Evolutionary conservation across 2,888 invertebrate genomes (phyloP), one percentile per base, ranked within the genome.

Genomic region (Monopis laevigella): DNA sequence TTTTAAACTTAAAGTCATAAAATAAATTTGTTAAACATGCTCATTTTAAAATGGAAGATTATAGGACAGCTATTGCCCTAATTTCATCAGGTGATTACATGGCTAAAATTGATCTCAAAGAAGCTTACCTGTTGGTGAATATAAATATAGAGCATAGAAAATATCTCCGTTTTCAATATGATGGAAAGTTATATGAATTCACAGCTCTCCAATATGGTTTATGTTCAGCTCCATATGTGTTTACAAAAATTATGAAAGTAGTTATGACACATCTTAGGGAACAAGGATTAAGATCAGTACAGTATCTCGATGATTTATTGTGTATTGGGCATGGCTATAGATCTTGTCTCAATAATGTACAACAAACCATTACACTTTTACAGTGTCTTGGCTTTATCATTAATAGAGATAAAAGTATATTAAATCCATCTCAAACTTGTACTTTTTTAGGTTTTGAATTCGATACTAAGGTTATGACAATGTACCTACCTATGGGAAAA

Each of bases 21-120:
- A 51, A 49, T 46, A 47, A 48, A 38, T 51, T 46, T 45, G 29
- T 51, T 6, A 54, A 44, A 50, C 52, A 51, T 49, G 51, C n/a
- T n/a, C n/a, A n/a, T n/a, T n/a, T n/a, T n/a, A n/a, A n/a, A n/a
- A n/a, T n/a, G n/a, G n/a, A n/a, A 34, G 51, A 53, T 36, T 39
- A 46, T 29, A 17, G 52, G 16, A 53, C 51, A 1, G 51, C 46
- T 0, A 16, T 19, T 2, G 50, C 41, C 26, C 24, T 51, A 35
- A 16, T 49, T 18, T 27, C 43, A 11, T 12, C 34, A 11, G 18
- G 41, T n/a, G 24, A 47, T 21, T 51, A 26, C 21, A 30, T 51
- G 41, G 47, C 49, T 2, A 46, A 47, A 2, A 48, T 50, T 3
- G 48, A 52, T 12, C 24, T 52, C 5, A 50, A 51, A 36, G 50